Evolutionary conservation across 2,113 vertebrate species (phyloP), one percentile per base, ranked within the genome.

Genomic region (Aptenodytes patagonicus): DNA sequence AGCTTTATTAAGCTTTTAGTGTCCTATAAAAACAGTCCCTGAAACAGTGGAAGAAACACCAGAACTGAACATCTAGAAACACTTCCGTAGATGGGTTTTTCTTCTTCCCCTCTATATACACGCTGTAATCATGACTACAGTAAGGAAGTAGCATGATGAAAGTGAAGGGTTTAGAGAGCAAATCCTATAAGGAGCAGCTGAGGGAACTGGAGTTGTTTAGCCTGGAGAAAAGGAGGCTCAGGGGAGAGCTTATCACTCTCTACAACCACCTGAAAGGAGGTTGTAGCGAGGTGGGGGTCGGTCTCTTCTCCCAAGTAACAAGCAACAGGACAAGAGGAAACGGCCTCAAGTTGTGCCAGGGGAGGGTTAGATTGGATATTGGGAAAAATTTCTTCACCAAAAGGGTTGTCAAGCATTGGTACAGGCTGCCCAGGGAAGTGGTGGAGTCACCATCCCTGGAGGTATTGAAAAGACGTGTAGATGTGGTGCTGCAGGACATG

Each of bases 211-310:
- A 4, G 5, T 36, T 40, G 5, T 85, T 42, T 24, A 49, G 13
- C 3, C 32, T 85, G 22, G 36, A 51, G 26, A 71, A 65, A 12
- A 83, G 29, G 21, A 71, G 11, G 42, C 31, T 69, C 3, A n/a
- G 11, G 12, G 29, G 46, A 47, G 29, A 62, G 18, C 17, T 61
- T 17, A 25, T 25, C 1, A 0, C 46, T 46, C 21, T 46, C 62
- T 61, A 61, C 34, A 76, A 11, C 22, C 18, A 24, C 42, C 9
- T 40, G 47, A 76, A 34, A 76, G 46, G 31, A 64, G 25, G 51
- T 24, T 51, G 51, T 51, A 26, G 51, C 2, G 4, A 61, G 25
- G 25, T 7, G 7, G 13, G 14, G 4, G 44, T 28, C 0, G 0
- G 9, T 58, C n/a, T 81, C n/a, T 51, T 32, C 13, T 58, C 20